These are phyloP conservation scores for Leptinotarsa peninsularis DNA, from an alignment of 2,888 invertebrate genomes.

Conservation along the genomic window DNA sequence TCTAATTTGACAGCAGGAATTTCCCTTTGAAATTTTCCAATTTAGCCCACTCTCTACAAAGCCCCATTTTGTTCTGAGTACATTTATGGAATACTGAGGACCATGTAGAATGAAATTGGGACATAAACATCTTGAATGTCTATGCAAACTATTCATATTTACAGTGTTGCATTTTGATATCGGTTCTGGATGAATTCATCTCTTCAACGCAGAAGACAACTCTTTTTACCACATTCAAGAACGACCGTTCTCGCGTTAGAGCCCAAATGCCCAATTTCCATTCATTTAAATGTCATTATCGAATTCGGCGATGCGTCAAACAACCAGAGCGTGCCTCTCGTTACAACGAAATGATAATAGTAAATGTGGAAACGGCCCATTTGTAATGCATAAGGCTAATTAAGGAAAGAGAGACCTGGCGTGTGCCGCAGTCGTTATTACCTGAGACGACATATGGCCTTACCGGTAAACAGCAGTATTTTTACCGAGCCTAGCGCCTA, in stretches of 20 bases:
- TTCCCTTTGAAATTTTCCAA: no score
- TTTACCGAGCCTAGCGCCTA: background rate
- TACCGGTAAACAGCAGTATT: constrained; percentile 43
- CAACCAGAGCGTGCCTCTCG: constrained; percentile 50
- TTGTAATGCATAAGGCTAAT: constrained; percentile 49
- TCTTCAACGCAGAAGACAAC: no score
- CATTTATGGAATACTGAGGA: no score
- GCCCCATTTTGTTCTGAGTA: no score
- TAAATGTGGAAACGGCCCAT: constrained; percentile 41
- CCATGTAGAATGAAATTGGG: no score
- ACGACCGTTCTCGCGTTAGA: background rate
- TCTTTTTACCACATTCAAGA: background rate
- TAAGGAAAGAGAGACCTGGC: constrained; percentile 43
- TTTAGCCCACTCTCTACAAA: no score
- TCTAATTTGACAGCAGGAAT: no score
- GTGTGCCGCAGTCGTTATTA: constrained; percentile 48
- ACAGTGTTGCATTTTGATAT: no score
- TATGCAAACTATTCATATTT: no score
- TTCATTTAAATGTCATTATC: constrained; percentile 37
- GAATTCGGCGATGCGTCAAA: constrained; percentile 49
- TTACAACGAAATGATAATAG: constrained; percentile 49
- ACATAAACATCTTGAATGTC: no score
- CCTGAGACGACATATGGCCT: constrained; percentile 48
- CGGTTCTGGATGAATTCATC: no score
- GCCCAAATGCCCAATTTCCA: background rate